Evolutionary conservation across 2,888 invertebrate genomes (phyloP), one percentile per base, ranked within the genome.

Genomic region (Philaethria dido): DNA sequence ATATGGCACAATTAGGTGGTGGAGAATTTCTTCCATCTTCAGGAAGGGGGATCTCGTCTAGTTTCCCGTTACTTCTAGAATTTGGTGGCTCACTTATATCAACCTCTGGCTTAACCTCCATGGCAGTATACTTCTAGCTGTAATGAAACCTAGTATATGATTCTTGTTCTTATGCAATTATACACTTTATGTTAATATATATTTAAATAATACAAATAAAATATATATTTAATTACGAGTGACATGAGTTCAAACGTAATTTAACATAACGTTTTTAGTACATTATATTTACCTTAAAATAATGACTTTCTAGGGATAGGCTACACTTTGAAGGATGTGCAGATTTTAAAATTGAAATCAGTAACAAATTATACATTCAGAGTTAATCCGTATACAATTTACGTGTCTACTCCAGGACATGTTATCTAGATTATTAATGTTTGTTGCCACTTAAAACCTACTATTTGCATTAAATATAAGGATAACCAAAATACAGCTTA

Each of bases 1-100:
- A 99, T 81, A 99, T 99, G 57, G 98, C 96, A 93, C 99, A 99
- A 82, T 97, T 97, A 3, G 97, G 96, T 0, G 97, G 97, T 0
- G 97, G 97, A 29, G 96, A 96, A 11, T 86, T 84, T 0, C 90
- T 69, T 1, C 87, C 85, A 48, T 82, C 80, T 25, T 84, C 87
- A 20, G 83, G 81, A 0, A 82, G 87, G 3, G 90, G 93, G 72
- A 91, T 93, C 69, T 89, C 93, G 73, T 93, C 88, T 48, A 93
- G 93, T 75, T 90, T 93, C 71, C 90, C 91, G 39, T 88, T 82
- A 75, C 86, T 89, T 69, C 87, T 91, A 11, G 93, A 89, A 74
- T 88, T 92, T 1, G 87, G 52, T 52, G 52, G 52, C 5, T 52
- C 86, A 39, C 86, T 85, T 18, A 87, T 79, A 74, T 87, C 85